Conservation (phyloP, 2,797 vertebrate genomes). For the Schizopygopsis malacanthus region DNA sequence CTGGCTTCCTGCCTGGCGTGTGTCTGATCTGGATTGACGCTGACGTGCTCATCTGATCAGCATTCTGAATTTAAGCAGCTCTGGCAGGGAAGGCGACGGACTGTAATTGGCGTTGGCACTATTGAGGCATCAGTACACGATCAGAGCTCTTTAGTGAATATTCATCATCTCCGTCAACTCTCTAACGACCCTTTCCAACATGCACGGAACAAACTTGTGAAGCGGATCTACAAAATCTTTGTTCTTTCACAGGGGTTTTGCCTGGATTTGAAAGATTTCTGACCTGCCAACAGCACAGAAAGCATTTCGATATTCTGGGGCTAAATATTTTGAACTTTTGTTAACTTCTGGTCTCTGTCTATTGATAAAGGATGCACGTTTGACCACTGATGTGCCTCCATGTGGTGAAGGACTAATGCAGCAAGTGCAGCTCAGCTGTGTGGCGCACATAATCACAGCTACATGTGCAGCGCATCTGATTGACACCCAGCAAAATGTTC, state of each 20-base stretch:
- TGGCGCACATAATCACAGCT: constrained; percentile 22
- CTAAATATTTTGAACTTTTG: constrained; percentile 3
- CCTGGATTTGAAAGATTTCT: background rate
- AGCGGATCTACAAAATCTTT: constrained; percentile 37
- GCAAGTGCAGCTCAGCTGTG: constrained; percentile 1
- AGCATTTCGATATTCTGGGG: background rate
- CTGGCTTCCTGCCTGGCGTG: constrained; percentile 50
- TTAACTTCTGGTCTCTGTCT: background rate
- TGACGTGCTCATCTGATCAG: constrained; percentile 73
- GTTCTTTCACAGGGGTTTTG: constrained; percentile 12
- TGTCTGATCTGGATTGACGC: constrained; percentile 54
- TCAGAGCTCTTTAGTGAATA: constrained; percentile 48
- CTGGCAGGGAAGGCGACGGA: constrained; percentile 72
- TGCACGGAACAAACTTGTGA: constrained; percentile 19
- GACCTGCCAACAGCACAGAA: background rate
- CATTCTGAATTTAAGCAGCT: constrained; percentile 72
- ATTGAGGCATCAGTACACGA: constrained; percentile 60
- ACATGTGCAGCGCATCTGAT: constrained; percentile 68
- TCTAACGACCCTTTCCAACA: constrained; percentile 25
- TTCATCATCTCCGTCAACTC: constrained; percentile 43
- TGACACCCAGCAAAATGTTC: background rate
- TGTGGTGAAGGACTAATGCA: background rate
- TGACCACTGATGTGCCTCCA: constrained; percentile 13
- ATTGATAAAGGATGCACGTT: background rate
- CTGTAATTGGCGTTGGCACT: constrained; percentile 76